These are phyloP conservation scores for Callopanchax toddi DNA, from an alignment of 2,113 vertebrate genomes.

Conservation along the genomic window DNA sequence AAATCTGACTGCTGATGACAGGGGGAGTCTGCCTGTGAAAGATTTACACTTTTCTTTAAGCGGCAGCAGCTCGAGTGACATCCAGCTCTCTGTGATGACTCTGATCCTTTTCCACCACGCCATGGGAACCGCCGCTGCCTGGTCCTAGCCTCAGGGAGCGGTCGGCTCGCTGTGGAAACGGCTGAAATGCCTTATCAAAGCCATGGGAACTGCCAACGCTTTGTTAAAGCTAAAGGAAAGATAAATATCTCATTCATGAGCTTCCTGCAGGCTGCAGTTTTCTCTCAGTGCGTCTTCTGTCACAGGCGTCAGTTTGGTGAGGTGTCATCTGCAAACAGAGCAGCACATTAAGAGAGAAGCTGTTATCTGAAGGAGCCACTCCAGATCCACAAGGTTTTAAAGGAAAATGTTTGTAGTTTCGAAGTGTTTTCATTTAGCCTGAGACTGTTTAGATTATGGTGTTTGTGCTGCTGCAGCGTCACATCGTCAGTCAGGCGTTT, in stretches of 20 bases:
- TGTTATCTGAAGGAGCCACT: too few relatives aligned
- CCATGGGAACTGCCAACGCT: conserved; percentile 66
- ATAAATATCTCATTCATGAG: conserved; percentile 62
- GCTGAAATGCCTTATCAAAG: conserved; percentile 18
- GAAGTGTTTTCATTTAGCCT: too few relatives aligned
- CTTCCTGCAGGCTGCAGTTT: conserved; percentile 25
- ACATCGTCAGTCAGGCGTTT: too few relatives aligned
- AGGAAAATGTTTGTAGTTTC: too few relatives aligned
- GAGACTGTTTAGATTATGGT: too few relatives aligned
- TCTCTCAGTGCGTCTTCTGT: too few relatives aligned
- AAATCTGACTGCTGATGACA: conserved; percentile 51
- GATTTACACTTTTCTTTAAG: conserved; percentile 53
- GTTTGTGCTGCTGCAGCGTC: too few relatives aligned
- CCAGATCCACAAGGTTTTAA: too few relatives aligned
- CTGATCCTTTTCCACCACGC: conserved; percentile 22
- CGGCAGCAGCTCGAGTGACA: background rate
- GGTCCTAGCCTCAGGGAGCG: conserved; percentile 30
- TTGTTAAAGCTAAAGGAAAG: conserved; percentile 41
- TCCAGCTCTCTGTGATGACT: conserved; percentile 1
- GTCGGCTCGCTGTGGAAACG: background rate
- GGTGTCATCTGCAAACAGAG: too few relatives aligned
- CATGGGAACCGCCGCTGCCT: conserved; percentile 65
- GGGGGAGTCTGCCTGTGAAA: conserved; percentile 20
- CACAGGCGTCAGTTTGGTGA: too few relatives aligned
- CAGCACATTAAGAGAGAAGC: too few relatives aligned